phyloP scores from a whole-genome alignment of 2,888 invertebrate genomes.

The Sympetrum striolatum region DNA sequence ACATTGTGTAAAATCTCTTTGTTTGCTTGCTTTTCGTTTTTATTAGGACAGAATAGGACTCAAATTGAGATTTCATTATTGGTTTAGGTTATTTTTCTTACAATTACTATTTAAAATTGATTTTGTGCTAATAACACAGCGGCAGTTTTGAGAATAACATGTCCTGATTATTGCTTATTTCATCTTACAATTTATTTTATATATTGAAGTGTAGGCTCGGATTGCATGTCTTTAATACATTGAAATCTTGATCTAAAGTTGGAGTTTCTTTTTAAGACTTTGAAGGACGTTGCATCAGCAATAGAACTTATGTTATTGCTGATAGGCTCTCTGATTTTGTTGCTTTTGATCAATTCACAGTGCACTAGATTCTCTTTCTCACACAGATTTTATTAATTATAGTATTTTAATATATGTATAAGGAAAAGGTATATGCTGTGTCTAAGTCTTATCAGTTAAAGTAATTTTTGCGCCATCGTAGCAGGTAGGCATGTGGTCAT shows the following conservation, averaged over 20 bases:
- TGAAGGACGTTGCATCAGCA: not conserved
- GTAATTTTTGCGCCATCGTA: too few species aligned
- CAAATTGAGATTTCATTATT: not conserved
- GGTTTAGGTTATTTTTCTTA: not conserved
- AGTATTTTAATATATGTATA: too few species aligned
- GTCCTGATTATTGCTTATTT: not conserved
- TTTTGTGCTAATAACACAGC: not conserved
- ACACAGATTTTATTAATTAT: too few species aligned
- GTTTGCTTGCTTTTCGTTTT: slow-evolving; percentile 33
- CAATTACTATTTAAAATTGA: not conserved
- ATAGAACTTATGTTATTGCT: too few species aligned
- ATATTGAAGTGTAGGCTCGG: not conserved
- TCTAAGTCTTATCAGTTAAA: too few species aligned
- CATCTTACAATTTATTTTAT: not conserved
- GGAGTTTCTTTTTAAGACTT: not conserved
- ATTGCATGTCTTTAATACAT: not conserved
- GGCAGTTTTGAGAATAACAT: not conserved
- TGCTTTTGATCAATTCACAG: too few species aligned
- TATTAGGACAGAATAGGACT: slow-evolving; percentile 30
- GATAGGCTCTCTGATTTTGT: too few species aligned
- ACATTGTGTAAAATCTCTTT: slow-evolving; percentile 38
- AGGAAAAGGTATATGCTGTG: too few species aligned
- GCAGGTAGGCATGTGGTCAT: too few species aligned
- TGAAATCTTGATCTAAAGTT: not conserved
- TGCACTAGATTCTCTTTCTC: too few species aligned